Conservation (phyloP, 2,888 invertebrate species). For the Lycia hirtaria region DNA sequence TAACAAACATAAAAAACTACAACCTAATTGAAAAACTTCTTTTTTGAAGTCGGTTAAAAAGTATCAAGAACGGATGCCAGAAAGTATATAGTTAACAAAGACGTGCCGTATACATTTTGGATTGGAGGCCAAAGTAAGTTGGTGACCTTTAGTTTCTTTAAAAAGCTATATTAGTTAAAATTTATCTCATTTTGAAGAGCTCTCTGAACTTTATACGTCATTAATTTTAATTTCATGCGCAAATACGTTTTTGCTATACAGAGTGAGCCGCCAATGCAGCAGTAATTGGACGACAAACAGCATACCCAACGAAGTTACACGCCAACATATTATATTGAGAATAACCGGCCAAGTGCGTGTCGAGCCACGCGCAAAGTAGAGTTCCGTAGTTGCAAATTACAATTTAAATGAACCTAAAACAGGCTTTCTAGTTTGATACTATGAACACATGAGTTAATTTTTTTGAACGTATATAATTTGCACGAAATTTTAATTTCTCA, state of each 20-base stretch:
- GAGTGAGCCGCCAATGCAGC: slow-evolving; percentile 69
- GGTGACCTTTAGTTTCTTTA: slow-evolving; percentile 60
- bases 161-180: slow-evolving; percentile 52
- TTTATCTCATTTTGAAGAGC: slow-evolving; percentile 55
- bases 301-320: slow-evolving; percentile 57
- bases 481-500: too few species aligned
- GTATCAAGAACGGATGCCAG: slow-evolving; percentile 62
- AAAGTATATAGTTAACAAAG: slow-evolving; percentile 64
- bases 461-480: too few species aligned
- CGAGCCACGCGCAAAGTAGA: too few species aligned
- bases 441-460: too few species aligned
- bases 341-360: too few species aligned
- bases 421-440: too few species aligned
- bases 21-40: too few species aligned
- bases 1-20: too few species aligned
- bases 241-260: slow-evolving; percentile 69
- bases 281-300: slow-evolving; percentile 56
- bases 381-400: too few species aligned
- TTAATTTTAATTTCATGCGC: slow-evolving; percentile 64
- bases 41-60: slow-evolving; percentile 66
- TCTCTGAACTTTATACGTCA: slow-evolving; percentile 54
- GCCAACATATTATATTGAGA: slow-evolving; percentile 59
- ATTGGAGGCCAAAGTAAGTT: slow-evolving; percentile 56
- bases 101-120: slow-evolving; percentile 64
- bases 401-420: too few species aligned